Percentiles rank a stretch among this genome's conserved stretches.
Evolutionary conservation across 64 coral and sea anemone genomes (phyloP).

Genomic region (Anthopleura sola): DNA sequence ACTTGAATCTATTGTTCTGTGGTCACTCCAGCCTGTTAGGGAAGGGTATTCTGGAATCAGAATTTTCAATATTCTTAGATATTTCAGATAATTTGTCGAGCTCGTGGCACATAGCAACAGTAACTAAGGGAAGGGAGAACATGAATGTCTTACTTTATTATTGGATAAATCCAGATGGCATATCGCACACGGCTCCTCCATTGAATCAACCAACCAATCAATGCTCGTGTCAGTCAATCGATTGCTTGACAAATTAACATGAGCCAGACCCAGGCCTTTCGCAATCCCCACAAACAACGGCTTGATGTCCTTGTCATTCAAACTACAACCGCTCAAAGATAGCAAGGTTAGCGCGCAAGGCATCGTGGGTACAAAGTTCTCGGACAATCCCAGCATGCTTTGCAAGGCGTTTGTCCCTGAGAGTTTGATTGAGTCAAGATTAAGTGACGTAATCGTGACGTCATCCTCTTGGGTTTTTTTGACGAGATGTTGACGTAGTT

Average conservation of each 20-base stretch:
- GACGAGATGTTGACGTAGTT: conserved; percentile 36
- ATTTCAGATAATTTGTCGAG: too few relatives aligned
- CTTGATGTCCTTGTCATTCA: conserved; percentile 70
- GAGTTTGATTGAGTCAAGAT: conserved; percentile 65
- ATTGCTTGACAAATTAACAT: conserved; percentile 59
- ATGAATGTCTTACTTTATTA: conserved; percentile 79
- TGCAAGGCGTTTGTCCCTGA: conserved; percentile 52
- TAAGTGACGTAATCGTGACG: conserved; percentile 29
- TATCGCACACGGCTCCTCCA: conserved; percentile 36
- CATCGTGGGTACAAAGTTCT: conserved; percentile 40
- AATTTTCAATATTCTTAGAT: too few relatives aligned
- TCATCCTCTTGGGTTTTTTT: neutral
- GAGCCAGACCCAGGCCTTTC: conserved; percentile 46
- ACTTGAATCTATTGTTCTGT: too few relatives aligned
- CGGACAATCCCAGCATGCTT: conserved; percentile 56
- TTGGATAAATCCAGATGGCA: conserved; percentile 52
- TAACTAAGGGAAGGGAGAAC: too few relatives aligned
- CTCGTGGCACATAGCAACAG: too few relatives aligned
- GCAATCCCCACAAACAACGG: conserved; percentile 48
- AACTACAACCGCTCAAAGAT: conserved; percentile 46
- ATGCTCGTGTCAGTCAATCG: conserved; percentile 64
- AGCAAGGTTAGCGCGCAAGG: conserved; percentile 32
- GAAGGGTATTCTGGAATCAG: too few relatives aligned
- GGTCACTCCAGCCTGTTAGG: too few relatives aligned
- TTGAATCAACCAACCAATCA: conserved; percentile 36